phyloP scores from a whole-genome alignment of 2,797 vertebrate species.

The Gouania willdenowi region DNA sequence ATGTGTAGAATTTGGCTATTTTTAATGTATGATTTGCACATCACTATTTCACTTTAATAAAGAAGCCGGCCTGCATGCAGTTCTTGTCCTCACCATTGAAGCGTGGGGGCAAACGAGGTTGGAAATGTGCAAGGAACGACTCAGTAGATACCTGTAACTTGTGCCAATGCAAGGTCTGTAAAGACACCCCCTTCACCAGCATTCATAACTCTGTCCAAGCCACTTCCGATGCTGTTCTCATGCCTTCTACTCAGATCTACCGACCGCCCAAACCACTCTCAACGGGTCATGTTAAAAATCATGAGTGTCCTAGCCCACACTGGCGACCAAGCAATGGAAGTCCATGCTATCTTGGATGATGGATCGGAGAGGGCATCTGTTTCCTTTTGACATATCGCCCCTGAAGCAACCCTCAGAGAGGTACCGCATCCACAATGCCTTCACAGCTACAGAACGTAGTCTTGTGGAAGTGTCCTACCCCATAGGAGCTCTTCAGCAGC shows the following conservation, averaged over 20 bases:
- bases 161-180: slow-evolving; percentile 9
- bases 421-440: not conserved
- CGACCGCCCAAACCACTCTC: slow-evolving; percentile 11
- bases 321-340: not conserved
- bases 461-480: slow-evolving; percentile 15
- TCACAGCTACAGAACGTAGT: slow-evolving; percentile 1
- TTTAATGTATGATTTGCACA: no score
- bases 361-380: slow-evolving; percentile 4
- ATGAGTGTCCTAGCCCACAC: slow-evolving; percentile 19
- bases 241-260: slow-evolving; percentile 2
- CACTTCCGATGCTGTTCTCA: slow-evolving; percentile 4
- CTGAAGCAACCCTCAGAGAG: not conserved
- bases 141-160: slow-evolving; percentile 13
- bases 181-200: slow-evolving; percentile 22
- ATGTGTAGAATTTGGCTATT: no score
- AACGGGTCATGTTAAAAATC: slow-evolving; percentile 30
- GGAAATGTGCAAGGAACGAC: slow-evolving; percentile 19
- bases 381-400: not conserved
- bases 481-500: not conserved
- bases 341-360: not conserved
- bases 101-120: slow-evolving; percentile 9
- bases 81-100: no score
- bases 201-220: slow-evolving; percentile 19
- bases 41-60: no score
- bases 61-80: no score